These are phyloP conservation scores for Drosophila sp. DNA, from an alignment of 1,140 invertebrate species.

Conservation along the genomic window DNA sequence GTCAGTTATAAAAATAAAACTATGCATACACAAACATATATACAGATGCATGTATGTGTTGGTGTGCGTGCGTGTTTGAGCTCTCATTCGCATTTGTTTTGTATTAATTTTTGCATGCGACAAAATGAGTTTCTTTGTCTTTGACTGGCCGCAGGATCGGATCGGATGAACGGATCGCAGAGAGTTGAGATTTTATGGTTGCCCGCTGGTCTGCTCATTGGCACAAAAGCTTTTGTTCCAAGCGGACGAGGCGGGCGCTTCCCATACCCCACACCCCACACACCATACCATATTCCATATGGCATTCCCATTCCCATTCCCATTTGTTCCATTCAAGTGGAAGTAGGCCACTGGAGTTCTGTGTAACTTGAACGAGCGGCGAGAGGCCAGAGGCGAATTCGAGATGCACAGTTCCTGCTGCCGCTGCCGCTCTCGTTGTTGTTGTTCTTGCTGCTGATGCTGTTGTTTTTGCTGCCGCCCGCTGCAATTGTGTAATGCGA, in stretches of 20 bases:
- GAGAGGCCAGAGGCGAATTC: constrained; percentile 10
- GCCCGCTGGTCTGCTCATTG: constrained; percentile 40
- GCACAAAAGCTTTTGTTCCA: constrained; percentile 69
- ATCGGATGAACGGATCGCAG: no score
- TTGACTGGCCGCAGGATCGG: constrained; percentile 62
- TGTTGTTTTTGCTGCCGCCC: constrained; percentile 11
- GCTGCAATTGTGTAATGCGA: constrained; percentile 78
- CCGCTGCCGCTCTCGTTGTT: constrained; percentile 27
- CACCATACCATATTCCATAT: not conserved
- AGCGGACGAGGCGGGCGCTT: constrained; percentile 8
- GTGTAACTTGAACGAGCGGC: constrained; percentile 62
- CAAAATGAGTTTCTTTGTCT: constrained; percentile 79
- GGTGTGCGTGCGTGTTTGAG: constrained; percentile 9
- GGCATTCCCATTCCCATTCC: constrained; percentile 19
- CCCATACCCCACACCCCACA: not conserved
- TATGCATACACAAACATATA: constrained; percentile 40
- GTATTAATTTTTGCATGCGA: constrained; percentile 78
- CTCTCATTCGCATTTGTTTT: constrained; percentile 67
- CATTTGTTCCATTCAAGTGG: constrained; percentile 69
- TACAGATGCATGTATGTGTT: not conserved
- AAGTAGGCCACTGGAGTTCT: constrained; percentile 80
- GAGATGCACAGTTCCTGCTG: no score
- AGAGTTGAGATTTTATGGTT: constrained; percentile 28
- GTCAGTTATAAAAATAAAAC: constrained; percentile 83
- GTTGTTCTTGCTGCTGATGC: not conserved